Evolutionary conservation across 1,140 invertebrate species (phyloP).

Genomic region (Thaumetopoea pityocampa): DNA sequence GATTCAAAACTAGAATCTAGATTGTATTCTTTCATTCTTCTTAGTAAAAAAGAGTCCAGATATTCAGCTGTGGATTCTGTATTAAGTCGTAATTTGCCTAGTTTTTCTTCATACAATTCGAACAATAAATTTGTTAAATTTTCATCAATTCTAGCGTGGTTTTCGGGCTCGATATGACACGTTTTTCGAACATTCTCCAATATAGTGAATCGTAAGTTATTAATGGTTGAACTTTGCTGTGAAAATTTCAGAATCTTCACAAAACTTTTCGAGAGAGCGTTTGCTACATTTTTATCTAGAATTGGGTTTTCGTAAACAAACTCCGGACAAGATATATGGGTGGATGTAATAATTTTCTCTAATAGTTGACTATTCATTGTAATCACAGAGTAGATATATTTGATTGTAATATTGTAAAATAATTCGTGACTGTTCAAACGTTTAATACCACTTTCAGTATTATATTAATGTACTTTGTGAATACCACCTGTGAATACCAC

Average conservation of each 20-base stretch:
- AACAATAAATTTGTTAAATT: slow-evolving; percentile 31
- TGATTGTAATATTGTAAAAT: no score
- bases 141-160: slow-evolving; percentile 42
- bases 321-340: slow-evolving; percentile 35
- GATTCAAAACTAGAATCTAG: slow-evolving; percentile 25
- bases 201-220: slow-evolving; percentile 34
- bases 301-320: slow-evolving; percentile 44
- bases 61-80: slow-evolving; percentile 21
- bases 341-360: slow-evolving; percentile 41
- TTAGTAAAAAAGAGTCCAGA: slow-evolving; percentile 46
- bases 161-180: slow-evolving; percentile 36
- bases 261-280: slow-evolving; percentile 46
- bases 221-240: slow-evolving; percentile 28
- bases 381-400: background rate
- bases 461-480: no score
- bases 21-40: slow-evolving; percentile 32
- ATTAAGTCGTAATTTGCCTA: background rate
- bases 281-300: slow-evolving; percentile 46
- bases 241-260: slow-evolving; percentile 44
- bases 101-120: slow-evolving; percentile 31
- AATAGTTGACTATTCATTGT: slow-evolving; percentile 54
- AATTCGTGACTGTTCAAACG: background rate
- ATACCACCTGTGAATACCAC: no score
- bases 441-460: no score
- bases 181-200: slow-evolving; percentile 46